Conservation (phyloP, 2,113 vertebrate species). For the Micronycteris hirsuta region DNA sequence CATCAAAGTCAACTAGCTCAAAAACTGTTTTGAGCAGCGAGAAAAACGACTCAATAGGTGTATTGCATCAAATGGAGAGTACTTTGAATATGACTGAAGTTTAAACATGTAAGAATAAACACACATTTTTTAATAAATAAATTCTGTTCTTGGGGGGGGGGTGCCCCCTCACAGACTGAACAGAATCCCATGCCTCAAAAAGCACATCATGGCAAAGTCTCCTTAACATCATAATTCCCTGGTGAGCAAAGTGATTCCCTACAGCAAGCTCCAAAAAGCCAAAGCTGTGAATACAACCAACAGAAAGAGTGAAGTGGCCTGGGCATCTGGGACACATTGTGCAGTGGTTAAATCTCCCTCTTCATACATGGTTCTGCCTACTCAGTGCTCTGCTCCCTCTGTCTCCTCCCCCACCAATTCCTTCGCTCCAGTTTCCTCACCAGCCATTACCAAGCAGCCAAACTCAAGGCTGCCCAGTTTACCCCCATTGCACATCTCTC, state of each 20-base stretch:
- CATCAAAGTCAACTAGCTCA: too few relatives aligned
- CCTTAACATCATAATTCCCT: not conserved
- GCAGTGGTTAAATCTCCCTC: not conserved
- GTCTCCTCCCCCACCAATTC: not conserved
- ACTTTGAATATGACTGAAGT: too few relatives aligned
- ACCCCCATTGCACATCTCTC: not conserved
- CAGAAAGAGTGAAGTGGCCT: not conserved
- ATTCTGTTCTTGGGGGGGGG: too few relatives aligned
- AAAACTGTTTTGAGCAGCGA: too few relatives aligned
- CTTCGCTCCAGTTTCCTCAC: not conserved
- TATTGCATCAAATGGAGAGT: too few relatives aligned
- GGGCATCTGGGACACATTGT: too few relatives aligned
- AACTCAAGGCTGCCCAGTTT: not conserved
- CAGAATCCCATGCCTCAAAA: conserved; percentile 12
- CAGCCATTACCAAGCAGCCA: not conserved
- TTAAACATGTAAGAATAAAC: too few relatives aligned
- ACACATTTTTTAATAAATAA: too few relatives aligned
- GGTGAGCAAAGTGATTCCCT: not conserved
- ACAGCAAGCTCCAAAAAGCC: not conserved
- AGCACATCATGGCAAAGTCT: not conserved
- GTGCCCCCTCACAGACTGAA: not conserved
- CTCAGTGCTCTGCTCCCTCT: not conserved
- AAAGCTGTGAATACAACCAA: not conserved
- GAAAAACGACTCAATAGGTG: too few relatives aligned
- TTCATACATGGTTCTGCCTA: not conserved